A percentile compares a stretch with the other conserved stretches of the same genome.
Evolutionary conservation across 2,113 vertebrate genomes (phyloP).

Genomic region (Cebus imitator): DNA sequence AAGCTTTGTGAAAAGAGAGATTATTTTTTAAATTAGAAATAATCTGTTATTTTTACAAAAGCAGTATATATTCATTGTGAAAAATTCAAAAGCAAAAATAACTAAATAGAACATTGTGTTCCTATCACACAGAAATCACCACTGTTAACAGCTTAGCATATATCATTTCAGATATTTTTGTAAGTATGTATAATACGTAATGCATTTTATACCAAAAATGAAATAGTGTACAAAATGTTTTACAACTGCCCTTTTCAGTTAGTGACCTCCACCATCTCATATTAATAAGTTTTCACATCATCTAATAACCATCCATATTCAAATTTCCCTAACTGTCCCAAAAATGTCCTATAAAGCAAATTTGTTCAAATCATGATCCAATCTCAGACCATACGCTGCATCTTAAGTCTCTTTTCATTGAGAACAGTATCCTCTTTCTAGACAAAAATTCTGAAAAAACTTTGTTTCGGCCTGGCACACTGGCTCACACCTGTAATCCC

Average conservation of each 20-base stretch:
- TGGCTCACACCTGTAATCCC: too few species aligned
- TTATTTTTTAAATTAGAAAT: conserved; percentile 3
- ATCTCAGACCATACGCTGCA: background rate
- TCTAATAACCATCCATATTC: conserved; percentile 23
- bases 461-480: too few species aligned
- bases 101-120: background rate
- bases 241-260: background rate
- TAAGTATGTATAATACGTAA: background rate
- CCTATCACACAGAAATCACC: background rate
- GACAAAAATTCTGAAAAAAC: background rate
- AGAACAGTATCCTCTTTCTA: background rate
- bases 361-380: background rate
- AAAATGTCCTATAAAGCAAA: background rate
- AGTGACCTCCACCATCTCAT: background rate
- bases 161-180: background rate
- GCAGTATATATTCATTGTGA: background rate
- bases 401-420: conserved; percentile 40
- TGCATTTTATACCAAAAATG: conserved; percentile 1
- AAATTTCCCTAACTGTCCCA: background rate
- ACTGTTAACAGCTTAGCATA: background rate
- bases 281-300: background rate
- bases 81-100: conserved; percentile 39
- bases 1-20: background rate
- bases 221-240: background rate
- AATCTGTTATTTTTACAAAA: conserved; percentile 2